Conservation (phyloP, 2,888 invertebrate genomes). For the Trichopoda pennipes region DNA sequence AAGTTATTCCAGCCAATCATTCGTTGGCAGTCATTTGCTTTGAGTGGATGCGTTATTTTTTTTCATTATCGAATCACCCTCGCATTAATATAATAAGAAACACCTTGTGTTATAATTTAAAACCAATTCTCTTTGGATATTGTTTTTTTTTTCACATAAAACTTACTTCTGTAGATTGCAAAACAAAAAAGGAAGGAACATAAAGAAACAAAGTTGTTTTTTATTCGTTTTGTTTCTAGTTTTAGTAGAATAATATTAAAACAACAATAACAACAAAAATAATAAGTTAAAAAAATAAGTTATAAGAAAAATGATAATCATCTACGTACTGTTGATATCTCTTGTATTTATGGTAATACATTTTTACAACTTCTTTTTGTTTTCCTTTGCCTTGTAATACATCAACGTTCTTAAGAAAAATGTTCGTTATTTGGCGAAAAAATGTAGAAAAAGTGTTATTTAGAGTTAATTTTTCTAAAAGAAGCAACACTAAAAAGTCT, state of each 20-base stretch:
- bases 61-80: too few relatives aligned
- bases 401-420: conserved; percentile 53
- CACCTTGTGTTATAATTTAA: conserved; percentile 38
- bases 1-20: too few relatives aligned
- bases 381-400: conserved; percentile 40
- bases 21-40: too few relatives aligned
- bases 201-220: background rate
- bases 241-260: background rate
- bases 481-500: conserved; percentile 33
- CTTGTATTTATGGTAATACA: conserved; percentile 62
- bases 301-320: conserved; percentile 58
- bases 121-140: conserved; percentile 5
- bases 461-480: conserved; percentile 30
- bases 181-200: background rate
- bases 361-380: conserved; percentile 10
- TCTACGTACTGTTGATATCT: conserved; percentile 65
- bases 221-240: background rate
- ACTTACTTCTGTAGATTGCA: conserved; percentile 2
- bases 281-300: background rate
- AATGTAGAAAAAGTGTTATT: conserved; percentile 10
- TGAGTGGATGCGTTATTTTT: too few relatives aligned
- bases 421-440: conserved; percentile 1
- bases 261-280: conserved; percentile 13
- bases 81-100: background rate
- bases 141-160: conserved; percentile 32